Evolutionary conservation across 2,113 vertebrate species (phyloP).

Genomic region (Dromaius novaehollandiae): DNA sequence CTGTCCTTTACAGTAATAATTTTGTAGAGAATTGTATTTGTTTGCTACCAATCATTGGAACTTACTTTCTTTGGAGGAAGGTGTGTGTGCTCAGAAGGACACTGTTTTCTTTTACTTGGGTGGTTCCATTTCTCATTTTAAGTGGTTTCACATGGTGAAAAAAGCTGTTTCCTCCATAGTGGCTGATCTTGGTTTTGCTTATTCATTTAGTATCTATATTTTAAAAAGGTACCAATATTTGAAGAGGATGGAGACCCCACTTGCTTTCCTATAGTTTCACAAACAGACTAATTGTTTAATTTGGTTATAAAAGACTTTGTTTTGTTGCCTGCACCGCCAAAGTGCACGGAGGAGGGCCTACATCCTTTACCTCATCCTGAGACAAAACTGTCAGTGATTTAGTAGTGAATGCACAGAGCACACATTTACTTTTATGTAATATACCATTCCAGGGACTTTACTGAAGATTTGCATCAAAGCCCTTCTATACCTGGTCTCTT

Average conservation of each 20-base stretch:
- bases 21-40: not conserved
- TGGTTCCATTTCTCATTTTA: not conserved
- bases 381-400: not conserved
- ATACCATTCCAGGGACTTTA: not conserved
- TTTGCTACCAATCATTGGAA: not conserved
- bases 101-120: not conserved
- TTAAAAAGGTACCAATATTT: not conserved
- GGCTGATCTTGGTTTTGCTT: not conserved
- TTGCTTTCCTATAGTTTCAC: not conserved
- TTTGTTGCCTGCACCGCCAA: not conserved
- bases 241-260: not conserved
- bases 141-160: not conserved
- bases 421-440: not conserved
- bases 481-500: not conserved
- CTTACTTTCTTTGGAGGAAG: not conserved
- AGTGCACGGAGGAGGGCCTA: not conserved
- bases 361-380: not conserved
- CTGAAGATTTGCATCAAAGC: conserved; percentile 12
- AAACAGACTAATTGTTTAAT: not conserved
- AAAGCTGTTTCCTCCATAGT: not conserved
- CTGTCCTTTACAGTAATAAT: not conserved
- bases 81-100: not conserved
- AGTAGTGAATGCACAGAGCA: not conserved
- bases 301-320: not conserved
- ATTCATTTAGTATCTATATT: not conserved